A percentile compares a stretch with the other conserved stretches of the same genome.
Conservation (phyloP, 2,888 invertebrate species). For the Brachypalpus laphriformis region DNA sequence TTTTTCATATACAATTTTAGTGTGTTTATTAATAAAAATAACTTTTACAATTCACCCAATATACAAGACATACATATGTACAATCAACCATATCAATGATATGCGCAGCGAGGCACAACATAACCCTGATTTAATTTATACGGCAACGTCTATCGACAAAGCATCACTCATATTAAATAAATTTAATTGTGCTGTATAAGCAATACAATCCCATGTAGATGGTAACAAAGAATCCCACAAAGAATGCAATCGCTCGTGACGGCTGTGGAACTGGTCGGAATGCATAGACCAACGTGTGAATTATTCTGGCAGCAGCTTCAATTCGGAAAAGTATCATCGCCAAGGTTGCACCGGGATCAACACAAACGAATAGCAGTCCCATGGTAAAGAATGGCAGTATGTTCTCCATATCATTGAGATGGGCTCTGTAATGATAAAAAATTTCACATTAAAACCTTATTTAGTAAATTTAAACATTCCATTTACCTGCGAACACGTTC, state of each 20-base stretch:
- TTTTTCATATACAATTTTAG: too few species aligned
- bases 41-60: neutral
- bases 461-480: neutral
- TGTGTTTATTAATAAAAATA: neutral
- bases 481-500: conserved; percentile 84
- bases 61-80: neutral
- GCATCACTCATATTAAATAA: conserved; percentile 22
- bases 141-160: neutral
- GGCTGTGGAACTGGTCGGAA: conserved; percentile 86
- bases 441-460: neutral
- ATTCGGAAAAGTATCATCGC: conserved; percentile 85
- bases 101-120: neutral
- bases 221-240: conserved; percentile 82
- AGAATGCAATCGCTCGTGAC: conserved; percentile 83
- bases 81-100: neutral
- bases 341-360: conserved; percentile 83
- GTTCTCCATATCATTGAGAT: conserved; percentile 88
- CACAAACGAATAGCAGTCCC: conserved; percentile 85
- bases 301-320: conserved; percentile 84
- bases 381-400: conserved; percentile 85
- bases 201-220: conserved; percentile 82
- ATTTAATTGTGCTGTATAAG: conserved; percentile 33
- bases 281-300: conserved; percentile 87
- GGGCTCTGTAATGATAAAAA: conserved; percentile 84
- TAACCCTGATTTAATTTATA: neutral